A percentile compares a stretch with the other conserved stretches of the same genome.
Conservation (phyloP, 92 coral and sea anemone species). For the Meandrina meandrites region DNA sequence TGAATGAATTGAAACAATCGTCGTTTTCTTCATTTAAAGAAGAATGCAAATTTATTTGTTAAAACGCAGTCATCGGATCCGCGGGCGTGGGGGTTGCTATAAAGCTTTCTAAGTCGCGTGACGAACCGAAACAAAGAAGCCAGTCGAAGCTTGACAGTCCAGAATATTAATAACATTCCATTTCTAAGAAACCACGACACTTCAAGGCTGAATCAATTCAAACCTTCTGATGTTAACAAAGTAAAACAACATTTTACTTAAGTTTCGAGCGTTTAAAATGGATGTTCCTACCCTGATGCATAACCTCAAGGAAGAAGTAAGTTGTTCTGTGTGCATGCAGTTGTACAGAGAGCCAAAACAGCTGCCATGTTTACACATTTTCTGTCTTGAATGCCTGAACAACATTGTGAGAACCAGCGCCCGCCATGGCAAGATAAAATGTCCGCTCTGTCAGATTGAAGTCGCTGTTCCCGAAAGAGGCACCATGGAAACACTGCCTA, state of each 20-base stretch:
- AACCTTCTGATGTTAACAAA: no score
- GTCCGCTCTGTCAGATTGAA: constrained; percentile 31
- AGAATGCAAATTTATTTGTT: no score
- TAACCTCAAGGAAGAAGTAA: constrained; percentile 37
- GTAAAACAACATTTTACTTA: no score
- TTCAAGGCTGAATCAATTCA: no score
- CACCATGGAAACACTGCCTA: constrained; percentile 28
- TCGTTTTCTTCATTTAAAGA: no score
- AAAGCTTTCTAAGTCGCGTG: no score
- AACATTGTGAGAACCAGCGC: constrained; percentile 20
- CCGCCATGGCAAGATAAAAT: constrained; percentile 28
- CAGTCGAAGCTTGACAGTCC: neutral
- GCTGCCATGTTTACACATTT: constrained; percentile 53
- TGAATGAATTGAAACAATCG: no score
- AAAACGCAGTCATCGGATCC: no score
- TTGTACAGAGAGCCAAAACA: constrained; percentile 38
- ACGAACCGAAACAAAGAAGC: neutral
- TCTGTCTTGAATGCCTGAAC: constrained; percentile 50
- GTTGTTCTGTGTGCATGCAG: constrained; percentile 42
- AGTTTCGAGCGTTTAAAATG: neutral
- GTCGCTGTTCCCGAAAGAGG: constrained; percentile 40
- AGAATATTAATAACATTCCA: no score
- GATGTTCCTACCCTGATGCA: constrained; percentile 29
- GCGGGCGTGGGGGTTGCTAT: no score
- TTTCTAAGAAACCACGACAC: no score